Percentiles rank a stretch among this genome's conserved stretches.
These are phyloP conservation scores for Melanotaenia trifasciata DNA, from an alignment of 2,797 vertebrate genomes.

Conservation along the genomic window DNA sequence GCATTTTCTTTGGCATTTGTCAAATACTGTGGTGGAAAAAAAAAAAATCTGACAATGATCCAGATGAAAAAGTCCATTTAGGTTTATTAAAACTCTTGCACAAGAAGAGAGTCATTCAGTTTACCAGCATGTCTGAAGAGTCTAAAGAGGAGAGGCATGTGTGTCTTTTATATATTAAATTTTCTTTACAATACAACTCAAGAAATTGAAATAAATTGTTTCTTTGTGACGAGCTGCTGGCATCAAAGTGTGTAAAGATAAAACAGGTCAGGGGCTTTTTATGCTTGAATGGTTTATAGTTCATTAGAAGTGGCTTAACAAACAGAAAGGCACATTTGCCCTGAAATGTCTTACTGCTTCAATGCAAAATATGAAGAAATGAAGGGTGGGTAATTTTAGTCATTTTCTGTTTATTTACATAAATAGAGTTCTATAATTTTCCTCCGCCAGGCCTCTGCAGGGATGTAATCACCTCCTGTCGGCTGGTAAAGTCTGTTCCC, in stretches of 20 bases:
- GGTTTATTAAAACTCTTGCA: too few species aligned
- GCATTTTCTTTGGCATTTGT: not conserved
- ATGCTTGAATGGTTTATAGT: not conserved
- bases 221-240: not conserved
- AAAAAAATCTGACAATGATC: too few species aligned
- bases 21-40: too few species aligned
- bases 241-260: not conserved
- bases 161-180: too few species aligned
- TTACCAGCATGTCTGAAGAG: too few species aligned
- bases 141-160: too few species aligned
- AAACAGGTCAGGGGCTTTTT: not conserved
- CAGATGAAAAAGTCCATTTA: too few species aligned
- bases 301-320: not conserved
- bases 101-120: too few species aligned
- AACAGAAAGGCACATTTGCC: too few species aligned
- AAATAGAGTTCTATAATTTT: conserved; percentile 15
- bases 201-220: not conserved
- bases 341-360: not conserved
- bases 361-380: not conserved
- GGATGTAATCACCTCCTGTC: conserved; percentile 8
- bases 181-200: not conserved
- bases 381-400: not conserved
- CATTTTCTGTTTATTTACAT: not conserved
- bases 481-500: conserved; percentile 9
- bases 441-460: conserved; percentile 25